A percentile compares a stretch with the other conserved stretches of the same genome.
Evolutionary conservation across 2,888 invertebrate species (phyloP).

Genomic region (Neelides folsomi): DNA sequence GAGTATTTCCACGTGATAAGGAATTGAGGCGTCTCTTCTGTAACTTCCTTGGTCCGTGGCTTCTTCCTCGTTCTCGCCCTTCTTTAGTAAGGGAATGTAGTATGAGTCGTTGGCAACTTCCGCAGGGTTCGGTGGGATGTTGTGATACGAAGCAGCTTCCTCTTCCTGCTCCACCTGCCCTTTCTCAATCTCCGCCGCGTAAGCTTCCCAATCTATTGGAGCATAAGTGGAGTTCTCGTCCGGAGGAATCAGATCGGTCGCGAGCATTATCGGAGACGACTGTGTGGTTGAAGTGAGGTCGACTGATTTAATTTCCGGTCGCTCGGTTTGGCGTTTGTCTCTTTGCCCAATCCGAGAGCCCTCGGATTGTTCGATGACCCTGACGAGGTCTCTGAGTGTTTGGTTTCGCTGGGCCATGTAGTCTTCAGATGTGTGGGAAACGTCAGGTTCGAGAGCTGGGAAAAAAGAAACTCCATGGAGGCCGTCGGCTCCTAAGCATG

Average conservation of each 20-base stretch:
- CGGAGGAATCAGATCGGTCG: slow-evolving; percentile 20
- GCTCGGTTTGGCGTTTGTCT: no score
- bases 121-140: slow-evolving; percentile 1
- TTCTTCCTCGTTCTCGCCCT: not conserved
- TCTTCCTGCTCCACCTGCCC: slow-evolving; percentile 9
- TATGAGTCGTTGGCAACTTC: slow-evolving; percentile 3
- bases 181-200: slow-evolving; percentile 12
- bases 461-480: slow-evolving; percentile 34
- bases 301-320: slow-evolving; percentile 1
- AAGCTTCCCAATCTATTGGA: slow-evolving; percentile 27
- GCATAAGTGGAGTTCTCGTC: slow-evolving; percentile 29
- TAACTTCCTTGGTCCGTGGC: not conserved
- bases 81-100: slow-evolving; percentile 1
- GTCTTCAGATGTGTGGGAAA: slow-evolving; percentile 18
- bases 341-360: not conserved
- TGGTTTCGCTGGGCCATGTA: slow-evolving; percentile 24
- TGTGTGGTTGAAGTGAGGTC: slow-evolving; percentile 2
- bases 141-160: not conserved
- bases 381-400: slow-evolving; percentile 20
- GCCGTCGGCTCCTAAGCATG: slow-evolving; percentile 34
- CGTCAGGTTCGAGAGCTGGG: slow-evolving; percentile 30
- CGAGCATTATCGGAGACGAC: not conserved
- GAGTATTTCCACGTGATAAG: slow-evolving; percentile 9
- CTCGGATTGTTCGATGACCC: not conserved
- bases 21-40: not conserved